A percentile compares a stretch with the other conserved stretches of the same genome.
Evolutionary conservation across 1,140 invertebrate genomes (phyloP).

Genomic region (Cherax quadricarinatus): DNA sequence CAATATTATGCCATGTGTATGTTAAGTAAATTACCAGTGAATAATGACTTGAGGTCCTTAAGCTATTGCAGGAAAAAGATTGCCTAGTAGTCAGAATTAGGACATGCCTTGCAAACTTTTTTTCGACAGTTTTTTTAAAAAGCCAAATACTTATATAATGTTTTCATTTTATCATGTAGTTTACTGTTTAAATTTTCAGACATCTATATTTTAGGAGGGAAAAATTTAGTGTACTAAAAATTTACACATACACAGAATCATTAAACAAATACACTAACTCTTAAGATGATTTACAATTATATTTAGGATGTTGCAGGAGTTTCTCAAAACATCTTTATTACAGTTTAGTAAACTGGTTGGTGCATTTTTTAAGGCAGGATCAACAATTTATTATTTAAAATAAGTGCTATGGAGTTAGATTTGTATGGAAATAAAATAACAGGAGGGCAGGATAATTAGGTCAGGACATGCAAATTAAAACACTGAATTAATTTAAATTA

Average conservation of each 20-base stretch:
- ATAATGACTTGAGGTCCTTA: not conserved
- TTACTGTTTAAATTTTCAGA: not conserved
- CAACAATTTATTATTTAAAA: not conserved
- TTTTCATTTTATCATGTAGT: not conserved
- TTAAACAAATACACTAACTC: not conserved
- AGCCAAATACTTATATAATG: not conserved
- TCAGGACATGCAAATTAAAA: slow-evolving; percentile 21
- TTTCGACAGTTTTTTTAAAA: not conserved
- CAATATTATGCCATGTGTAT: slow-evolving; percentile 7
- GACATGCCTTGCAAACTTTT: slow-evolving; percentile 3
- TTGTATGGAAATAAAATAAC: not conserved
- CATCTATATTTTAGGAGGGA: not conserved
- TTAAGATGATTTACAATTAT: not conserved
- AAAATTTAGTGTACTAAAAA: not conserved
- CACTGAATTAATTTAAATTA: slow-evolving; percentile 4
- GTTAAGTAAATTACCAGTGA: slow-evolving; percentile 1
- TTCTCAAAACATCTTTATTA: slow-evolving; percentile 3
- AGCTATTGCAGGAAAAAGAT: not conserved
- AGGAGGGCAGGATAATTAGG: not conserved
- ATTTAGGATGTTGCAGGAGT: not conserved
- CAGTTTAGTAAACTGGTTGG: not conserved
- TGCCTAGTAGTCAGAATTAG: not conserved
- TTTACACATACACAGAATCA: not conserved
- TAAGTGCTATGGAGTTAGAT: not conserved
- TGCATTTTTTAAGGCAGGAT: slow-evolving; percentile 14